Base-by-base conservation (phyloP, 2,888 invertebrate species). In the Chouioia cunea region DNA sequence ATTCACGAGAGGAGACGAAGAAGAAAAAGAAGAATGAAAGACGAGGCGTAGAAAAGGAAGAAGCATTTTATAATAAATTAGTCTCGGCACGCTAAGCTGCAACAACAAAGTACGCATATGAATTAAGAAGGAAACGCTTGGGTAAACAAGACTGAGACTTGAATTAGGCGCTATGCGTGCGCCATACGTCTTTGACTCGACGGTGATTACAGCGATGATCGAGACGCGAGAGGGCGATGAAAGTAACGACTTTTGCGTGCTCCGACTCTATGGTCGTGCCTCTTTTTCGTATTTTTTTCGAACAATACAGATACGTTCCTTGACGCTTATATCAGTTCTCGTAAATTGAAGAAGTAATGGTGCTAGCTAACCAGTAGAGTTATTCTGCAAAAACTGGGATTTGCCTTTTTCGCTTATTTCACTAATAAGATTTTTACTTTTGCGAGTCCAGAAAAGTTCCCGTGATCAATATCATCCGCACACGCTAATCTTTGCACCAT, bases 91-190 rank as follows among this genome's bases (percentile, higher is more conserved):
- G 76, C 79, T 83, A 83, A 84, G 84, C 82, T 85, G 82, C 79
- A 85, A 84, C 83, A 85, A 85, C 85, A 85, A 80, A 76, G 76
- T 22, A 66, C 75, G 76, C 74, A 81, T 81, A 83, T 85, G 84
- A 85, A 85, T 85, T 84, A 85, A 83, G 80, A 81, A 81, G 78
- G 77, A 79, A 27, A 74, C 73, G 81, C 84, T 84, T 84, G 82
- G 83, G 79, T 84, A 84, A 85, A 84, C 84, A 85, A 81, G 52
- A 36, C 84, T 84, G 79, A 81, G 52, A 47, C 84, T 84, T 79
- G 82, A 83, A 83, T 83, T 83, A 83, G 83, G 83, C 81, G 76
- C 80, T 22, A 18, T n/a, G n/a, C 58, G 48, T 16, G 56, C 65
- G 57, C 73, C 46, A 36, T 48, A 56, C 56, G 27, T 57, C 36